Evolutionary conservation across 2,888 invertebrate species (phyloP), one percentile per base, ranked within the genome.

Genomic region (Cephus rjabovi): DNA sequence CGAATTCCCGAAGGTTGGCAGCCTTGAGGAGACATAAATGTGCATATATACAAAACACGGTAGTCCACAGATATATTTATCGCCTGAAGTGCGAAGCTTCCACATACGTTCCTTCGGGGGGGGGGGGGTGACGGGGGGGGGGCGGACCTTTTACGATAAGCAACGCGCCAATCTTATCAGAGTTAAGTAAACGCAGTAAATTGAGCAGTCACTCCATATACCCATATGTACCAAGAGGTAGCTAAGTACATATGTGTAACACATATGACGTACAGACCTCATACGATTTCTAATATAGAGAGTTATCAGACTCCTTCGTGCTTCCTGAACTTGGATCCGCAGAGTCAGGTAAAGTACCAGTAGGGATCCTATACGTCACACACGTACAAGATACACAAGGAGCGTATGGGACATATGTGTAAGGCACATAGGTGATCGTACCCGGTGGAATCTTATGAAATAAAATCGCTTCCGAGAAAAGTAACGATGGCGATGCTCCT

Each of bases 381-480:
- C 6, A 56, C 23, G 56, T 23, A 56, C 23, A 56, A 56, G 23
- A 23, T 56, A 56, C 56, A 56, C 56, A 56, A 23, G 0, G 56
- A 56, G 56, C 56, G 2, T 23, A 40, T 23, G 23, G 56, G 0
- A 56, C 23, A 56, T 23, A 9, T 23, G 56, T 56, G 56, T 2
- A 23, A 23, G 15, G 23, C 9, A 56, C 56, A 56, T 56, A 23
- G 56, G 56, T 56, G 56, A 56, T 56, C 56, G 56, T 34, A 34
- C 71, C 71, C 37, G 34, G 23, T 35, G 74, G 74, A 74, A 74
- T 34, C 34, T 34, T 35, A 74, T 35, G 74, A 34, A 74, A 74
- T 35, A 35, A 35, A 74, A 74, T 74, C 35, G 74, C 11, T 74
- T 74, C 74, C 74, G 74, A 74, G 74, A 35, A 34, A 30, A 35